Percentiles rank a stretch among this genome's conserved stretches.
Conservation (phyloP, 1,140 invertebrate genomes). For the Lepeophtheirus salmonis region DNA sequence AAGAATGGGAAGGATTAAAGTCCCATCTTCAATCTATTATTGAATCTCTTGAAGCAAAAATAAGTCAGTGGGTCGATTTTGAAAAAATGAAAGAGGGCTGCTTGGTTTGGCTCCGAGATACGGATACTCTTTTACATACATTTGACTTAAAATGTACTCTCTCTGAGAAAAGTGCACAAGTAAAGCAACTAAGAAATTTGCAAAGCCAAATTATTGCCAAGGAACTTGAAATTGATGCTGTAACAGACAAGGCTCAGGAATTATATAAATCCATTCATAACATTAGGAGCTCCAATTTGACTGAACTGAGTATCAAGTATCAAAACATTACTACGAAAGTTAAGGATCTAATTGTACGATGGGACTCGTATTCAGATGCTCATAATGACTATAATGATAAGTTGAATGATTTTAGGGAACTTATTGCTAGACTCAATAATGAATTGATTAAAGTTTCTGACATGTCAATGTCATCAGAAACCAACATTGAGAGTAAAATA, state of each 20-base stretch:
- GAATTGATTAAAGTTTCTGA: conserved; percentile 68
- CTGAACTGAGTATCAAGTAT: conserved; percentile 70
- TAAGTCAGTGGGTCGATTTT: conserved; percentile 77
- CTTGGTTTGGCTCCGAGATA: conserved; percentile 65
- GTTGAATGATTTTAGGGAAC: conserved; percentile 52
- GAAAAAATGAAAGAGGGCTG: conserved; percentile 67
- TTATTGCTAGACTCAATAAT: conserved; percentile 62
- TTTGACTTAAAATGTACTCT: conserved; percentile 66
- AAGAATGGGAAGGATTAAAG: conserved; percentile 67
- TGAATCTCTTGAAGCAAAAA: conserved; percentile 51
- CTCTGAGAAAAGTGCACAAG: conserved; percentile 58
- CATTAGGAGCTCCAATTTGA: conserved; percentile 43
- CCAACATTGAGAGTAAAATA: conserved; percentile 64
- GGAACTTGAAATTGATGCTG: conserved; percentile 75
- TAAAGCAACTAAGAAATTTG: conserved; percentile 49
- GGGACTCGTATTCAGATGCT: conserved; percentile 73
- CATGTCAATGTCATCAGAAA: conserved; percentile 52
- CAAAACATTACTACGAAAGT: conserved; percentile 71
- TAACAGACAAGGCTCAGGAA: conserved; percentile 71
- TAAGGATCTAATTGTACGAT: conserved; percentile 68
- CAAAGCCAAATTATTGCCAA: conserved; percentile 75
- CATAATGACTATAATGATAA: conserved; percentile 72
- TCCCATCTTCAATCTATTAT: conserved; percentile 48
- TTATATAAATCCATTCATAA: conserved; percentile 42
- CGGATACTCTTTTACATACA: conserved; percentile 66